Base-by-base conservation (phyloP, 2,797 vertebrate species). In the Spinus pinus region DNA sequence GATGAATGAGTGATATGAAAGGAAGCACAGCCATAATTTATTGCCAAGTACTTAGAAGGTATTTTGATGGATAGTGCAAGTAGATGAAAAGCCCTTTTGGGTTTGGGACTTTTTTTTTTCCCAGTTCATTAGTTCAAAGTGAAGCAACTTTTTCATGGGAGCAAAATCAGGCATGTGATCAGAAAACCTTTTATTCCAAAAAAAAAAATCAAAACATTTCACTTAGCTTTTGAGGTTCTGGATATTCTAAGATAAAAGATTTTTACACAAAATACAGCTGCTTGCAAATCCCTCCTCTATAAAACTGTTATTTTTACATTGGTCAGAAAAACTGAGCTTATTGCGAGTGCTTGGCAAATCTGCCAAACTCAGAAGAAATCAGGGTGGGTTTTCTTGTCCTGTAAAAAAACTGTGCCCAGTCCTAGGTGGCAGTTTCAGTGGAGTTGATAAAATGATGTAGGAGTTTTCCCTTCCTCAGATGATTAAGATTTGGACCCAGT, bases 21-120 rank as follows among this genome's bases (percentile, higher is more conserved):
- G 85, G 72, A 94, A 94, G 46, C 53, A 64, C 46, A 65, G 20
- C 13, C 42, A 25, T 88, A 95, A 96, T 86, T 81, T 90, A 94
- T 78, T 81, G 85, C 82, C 31, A 65, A 93, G 87, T 22, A 21
- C 25, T 87, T 81, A 69, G 60, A 78, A 71, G 57, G 72, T 44
- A 86, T 91, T 93, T 93, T 92, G 93, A 94, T 94, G 81, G 84
- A 93, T 81, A 64, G 72, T 60, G 65, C 57, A 80, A 60, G 20
- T 7, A 91, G 53, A 93, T 87, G 28, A 95, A 94, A 96, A 95
- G 71, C 56, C 37, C 25, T 78, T 71, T 89, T 88, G 90, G 44
- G 33, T 41, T 74, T 54, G n/a, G 23, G 73, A 31, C 27, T 1
- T 27, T 54, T 93, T 62, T 79, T 56, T 31, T 56, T 28, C 5